Conservation (phyloP, 2,888 invertebrate genomes). For the Syrphus vitripennis region DNA sequence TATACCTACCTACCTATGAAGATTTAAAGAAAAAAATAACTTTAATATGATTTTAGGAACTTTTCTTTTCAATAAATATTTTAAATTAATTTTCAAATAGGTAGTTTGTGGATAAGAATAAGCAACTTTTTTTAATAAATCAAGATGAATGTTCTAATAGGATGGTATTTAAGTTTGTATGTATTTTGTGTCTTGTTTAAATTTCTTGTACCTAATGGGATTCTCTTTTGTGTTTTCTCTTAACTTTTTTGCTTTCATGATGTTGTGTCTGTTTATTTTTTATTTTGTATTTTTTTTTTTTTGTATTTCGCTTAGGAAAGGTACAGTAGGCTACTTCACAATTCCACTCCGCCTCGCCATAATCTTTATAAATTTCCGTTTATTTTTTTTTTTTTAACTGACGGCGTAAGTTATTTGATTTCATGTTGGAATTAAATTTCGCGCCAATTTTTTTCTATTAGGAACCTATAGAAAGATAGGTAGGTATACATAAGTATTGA, state of each 20-base stretch:
- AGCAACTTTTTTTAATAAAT: too few species aligned
- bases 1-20: neutral
- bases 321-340: slow-evolving; percentile 23
- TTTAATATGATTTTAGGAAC: too few species aligned
- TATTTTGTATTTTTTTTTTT: neutral
- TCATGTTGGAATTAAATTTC: slow-evolving; percentile 65
- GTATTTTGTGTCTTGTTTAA: neutral
- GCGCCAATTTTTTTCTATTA: slow-evolving; percentile 61
- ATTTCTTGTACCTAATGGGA: neutral
- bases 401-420: slow-evolving; percentile 55
- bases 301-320: neutral
- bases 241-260: neutral
- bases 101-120: neutral
- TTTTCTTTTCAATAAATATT: too few species aligned
- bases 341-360: neutral
- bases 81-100: neutral
- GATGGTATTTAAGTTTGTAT: neutral
- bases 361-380: slow-evolving; percentile 32
- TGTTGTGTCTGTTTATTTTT: neutral
- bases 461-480: neutral
- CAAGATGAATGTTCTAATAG: neutral
- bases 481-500: neutral
- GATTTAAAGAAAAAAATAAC: too few species aligned
- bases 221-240: neutral
- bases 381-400: slow-evolving; percentile 25